A percentile compares a stretch with the other conserved stretches of the same genome.
Evolutionary conservation across 1,140 invertebrate genomes (phyloP).

Genomic region (Anoplophora glabripennis): DNA sequence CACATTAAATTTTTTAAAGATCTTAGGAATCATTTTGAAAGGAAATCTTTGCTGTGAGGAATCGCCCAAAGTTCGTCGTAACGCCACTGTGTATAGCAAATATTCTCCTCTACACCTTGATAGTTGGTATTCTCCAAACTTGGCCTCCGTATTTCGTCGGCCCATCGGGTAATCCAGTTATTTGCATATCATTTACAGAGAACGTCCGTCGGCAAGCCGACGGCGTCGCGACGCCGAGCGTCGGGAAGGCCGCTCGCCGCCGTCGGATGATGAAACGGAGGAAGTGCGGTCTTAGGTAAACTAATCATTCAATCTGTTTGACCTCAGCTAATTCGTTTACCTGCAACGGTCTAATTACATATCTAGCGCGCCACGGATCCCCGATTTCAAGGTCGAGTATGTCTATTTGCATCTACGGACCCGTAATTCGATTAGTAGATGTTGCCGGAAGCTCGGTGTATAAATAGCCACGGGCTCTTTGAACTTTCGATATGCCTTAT

Average conservation of each 20-base stretch:
- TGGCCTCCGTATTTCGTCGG: too few species aligned
- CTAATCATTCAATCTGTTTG: slow-evolving; percentile 46
- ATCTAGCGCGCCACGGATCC: slow-evolving; percentile 16
- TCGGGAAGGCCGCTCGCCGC: slow-evolving; percentile 29
- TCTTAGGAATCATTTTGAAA: too few species aligned
- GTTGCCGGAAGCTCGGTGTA: not conserved
- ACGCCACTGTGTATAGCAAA: too few species aligned
- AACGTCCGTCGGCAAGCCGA: slow-evolving; percentile 1
- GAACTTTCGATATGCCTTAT: not conserved
- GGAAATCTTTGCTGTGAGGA: too few species aligned
- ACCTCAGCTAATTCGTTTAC: slow-evolving; percentile 45
- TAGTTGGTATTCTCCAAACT: too few species aligned
- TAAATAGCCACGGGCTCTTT: too few species aligned
- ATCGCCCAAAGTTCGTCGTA: too few species aligned
- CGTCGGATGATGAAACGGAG: slow-evolving; percentile 26
- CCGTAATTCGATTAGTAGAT: slow-evolving; percentile 31
- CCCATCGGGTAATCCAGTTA: too few species aligned
- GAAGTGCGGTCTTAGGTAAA: slow-evolving; percentile 45
- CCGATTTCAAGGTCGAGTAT: slow-evolving; percentile 18
- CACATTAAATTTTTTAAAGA: too few species aligned
- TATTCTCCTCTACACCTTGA: too few species aligned
- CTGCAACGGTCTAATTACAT: slow-evolving; percentile 33
- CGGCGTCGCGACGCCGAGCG: slow-evolving; percentile 27
- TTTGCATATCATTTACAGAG: too few species aligned
- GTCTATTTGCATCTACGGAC: slow-evolving; percentile 14